Evolutionary conservation across 2,888 invertebrate genomes (phyloP).

Genomic region (Gryllus longicercus): DNA sequence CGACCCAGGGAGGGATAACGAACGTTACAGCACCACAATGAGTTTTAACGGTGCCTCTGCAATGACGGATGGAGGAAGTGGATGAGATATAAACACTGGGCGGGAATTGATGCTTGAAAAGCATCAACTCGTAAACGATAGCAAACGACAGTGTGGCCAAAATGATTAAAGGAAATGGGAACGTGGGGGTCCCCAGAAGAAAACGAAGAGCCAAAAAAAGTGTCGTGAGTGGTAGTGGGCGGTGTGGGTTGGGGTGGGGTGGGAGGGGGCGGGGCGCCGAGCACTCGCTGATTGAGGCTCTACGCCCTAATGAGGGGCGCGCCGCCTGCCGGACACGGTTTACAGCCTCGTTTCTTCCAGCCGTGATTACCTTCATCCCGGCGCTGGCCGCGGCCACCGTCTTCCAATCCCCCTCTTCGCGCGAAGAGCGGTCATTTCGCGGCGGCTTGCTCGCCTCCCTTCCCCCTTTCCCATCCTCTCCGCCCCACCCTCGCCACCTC

Average conservation of each 20-base stretch:
- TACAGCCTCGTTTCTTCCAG: background rate
- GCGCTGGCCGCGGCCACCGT: background rate
- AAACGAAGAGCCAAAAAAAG: background rate
- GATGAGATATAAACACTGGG: too few relatives aligned
- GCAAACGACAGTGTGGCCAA: too few relatives aligned
- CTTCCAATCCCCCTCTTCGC: background rate
- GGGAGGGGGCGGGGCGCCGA: background rate
- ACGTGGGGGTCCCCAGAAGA: background rate
- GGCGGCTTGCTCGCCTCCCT: background rate
- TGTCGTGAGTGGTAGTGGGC: background rate
- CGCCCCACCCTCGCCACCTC: background rate
- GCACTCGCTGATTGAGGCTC: slow-evolving; percentile 11
- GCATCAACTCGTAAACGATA: too few relatives aligned
- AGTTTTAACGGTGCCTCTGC: too few relatives aligned
- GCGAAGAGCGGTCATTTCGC: background rate
- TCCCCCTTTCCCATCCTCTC: background rate
- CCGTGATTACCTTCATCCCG: slow-evolving; percentile 1
- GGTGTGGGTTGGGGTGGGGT: background rate
- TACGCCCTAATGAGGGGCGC: background rate
- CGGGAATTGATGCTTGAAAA: too few relatives aligned
- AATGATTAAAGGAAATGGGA: too few relatives aligned
- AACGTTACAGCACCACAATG: too few relatives aligned
- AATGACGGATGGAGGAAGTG: too few relatives aligned
- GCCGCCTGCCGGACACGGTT: background rate
- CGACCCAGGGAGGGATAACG: too few relatives aligned